Evolutionary conservation across 2,888 invertebrate genomes (phyloP).

Genomic region (Euzetes globulus): DNA sequence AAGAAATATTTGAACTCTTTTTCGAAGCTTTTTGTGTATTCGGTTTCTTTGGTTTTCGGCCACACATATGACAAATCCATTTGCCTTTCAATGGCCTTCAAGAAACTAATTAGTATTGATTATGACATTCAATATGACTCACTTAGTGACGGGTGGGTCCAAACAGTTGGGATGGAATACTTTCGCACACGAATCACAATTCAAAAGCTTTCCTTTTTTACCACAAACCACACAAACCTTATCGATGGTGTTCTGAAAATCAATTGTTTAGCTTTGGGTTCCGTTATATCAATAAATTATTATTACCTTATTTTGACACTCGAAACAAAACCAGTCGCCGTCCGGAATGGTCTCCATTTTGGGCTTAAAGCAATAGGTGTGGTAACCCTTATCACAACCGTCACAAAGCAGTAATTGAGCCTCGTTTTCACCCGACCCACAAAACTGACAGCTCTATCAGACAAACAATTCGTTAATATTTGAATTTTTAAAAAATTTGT

Average conservation of each 20-base stretch:
- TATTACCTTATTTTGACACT: conserved; percentile 56
- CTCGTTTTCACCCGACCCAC: conserved; percentile 90
- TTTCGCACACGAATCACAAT: conserved; percentile 81
- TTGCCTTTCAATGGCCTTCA: conserved; percentile 37
- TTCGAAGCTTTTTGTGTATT: conserved; percentile 27
- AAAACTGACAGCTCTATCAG: conserved; percentile 98
- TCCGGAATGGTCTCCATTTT: conserved; percentile 93
- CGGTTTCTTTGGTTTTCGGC: conserved; percentile 36
- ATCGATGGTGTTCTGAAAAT: conserved; percentile 68
- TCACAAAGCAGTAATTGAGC: conserved; percentile 90
- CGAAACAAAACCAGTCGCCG: conserved; percentile 97
- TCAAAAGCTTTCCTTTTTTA: conserved; percentile 60
- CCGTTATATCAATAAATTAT: too few relatives aligned
- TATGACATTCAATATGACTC: conserved; percentile 6
- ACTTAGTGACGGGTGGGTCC: conserved; percentile 71
- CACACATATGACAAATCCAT: conserved; percentile 38
- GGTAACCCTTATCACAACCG: conserved; percentile 96
- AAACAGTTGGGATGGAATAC: conserved; percentile 90
- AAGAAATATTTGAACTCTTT: not conserved
- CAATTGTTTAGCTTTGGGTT: too few relatives aligned
- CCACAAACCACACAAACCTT: conserved; percentile 92
- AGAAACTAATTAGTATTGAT: not conserved
- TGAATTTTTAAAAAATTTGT: too few relatives aligned
- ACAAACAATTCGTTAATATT: too few relatives aligned
- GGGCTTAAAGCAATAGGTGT: conserved; percentile 97